Conservation (phyloP, 2,113 vertebrate species). For the Origma solitaria region DNA sequence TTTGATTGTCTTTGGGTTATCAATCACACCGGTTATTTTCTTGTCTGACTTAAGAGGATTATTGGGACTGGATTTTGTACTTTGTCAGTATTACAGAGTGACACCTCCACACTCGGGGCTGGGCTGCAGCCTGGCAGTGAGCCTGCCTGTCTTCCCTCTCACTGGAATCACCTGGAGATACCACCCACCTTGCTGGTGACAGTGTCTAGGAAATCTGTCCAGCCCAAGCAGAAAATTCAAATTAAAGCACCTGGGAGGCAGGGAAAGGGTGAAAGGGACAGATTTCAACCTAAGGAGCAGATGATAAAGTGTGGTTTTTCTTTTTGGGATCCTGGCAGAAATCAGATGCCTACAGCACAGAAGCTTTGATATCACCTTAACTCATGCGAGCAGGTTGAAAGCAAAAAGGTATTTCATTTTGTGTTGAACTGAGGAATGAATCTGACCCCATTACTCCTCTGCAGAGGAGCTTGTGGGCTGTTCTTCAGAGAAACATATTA, state of each 20-base stretch:
- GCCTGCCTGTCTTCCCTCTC: background rate
- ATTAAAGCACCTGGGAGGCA: background rate
- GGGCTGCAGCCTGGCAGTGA: background rate
- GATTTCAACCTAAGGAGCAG: background rate
- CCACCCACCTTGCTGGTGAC: background rate
- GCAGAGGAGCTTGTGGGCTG: background rate
- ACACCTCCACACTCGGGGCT: slow-evolving; percentile 11
- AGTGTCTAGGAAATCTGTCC: background rate
- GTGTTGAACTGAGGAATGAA: background rate
- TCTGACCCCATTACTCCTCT: background rate
- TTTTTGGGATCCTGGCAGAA: background rate
- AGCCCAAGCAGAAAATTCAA: background rate
- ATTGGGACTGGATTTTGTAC: slow-evolving; percentile 52
- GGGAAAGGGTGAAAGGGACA: background rate
- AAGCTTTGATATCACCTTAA: background rate
- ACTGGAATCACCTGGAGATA: background rate
- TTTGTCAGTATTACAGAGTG: slow-evolving; percentile 53
- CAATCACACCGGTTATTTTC: slow-evolving; percentile 55
- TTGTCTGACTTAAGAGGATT: slow-evolving; percentile 65
- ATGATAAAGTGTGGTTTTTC: rapidly evolving
- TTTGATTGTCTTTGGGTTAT: slow-evolving; percentile 52
- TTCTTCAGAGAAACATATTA: background rate
- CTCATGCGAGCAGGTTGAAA: background rate
- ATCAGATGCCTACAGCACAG: background rate
- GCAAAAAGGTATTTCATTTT: background rate